These are phyloP conservation scores for Psittacula echo DNA, from an alignment of 2,797 vertebrate species.

Conservation along the genomic window DNA sequence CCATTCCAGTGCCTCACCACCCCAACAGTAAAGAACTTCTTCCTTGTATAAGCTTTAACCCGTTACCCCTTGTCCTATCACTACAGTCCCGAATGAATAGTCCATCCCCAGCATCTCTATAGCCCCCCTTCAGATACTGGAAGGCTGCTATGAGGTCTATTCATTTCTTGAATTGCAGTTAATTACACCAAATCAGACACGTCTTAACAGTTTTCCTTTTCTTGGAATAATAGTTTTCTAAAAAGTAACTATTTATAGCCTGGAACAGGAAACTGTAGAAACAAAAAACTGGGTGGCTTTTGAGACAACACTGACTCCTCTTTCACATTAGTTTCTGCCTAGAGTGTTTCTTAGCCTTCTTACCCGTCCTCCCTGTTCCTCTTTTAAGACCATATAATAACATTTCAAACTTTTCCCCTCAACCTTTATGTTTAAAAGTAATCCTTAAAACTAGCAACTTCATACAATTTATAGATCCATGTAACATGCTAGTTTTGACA, in stretches of 20 bases:
- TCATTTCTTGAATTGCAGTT: not conserved
- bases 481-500: rapidly evolving
- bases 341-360: not conserved
- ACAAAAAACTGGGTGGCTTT: not conserved
- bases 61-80: no score
- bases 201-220: not conserved
- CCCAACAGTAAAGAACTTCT: no score
- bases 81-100: no score
- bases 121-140: no score
- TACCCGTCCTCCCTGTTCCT: not conserved
- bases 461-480: rapidly evolving
- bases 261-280: not conserved
- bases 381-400: not conserved
- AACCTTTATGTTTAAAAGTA: not conserved
- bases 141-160: no score
- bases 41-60: no score
- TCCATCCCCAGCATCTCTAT: no score
- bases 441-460: not conserved
- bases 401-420: not conserved
- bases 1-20: no score
- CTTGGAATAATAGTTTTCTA: not conserved
- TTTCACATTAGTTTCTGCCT: not conserved
- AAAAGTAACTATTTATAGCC: not conserved
- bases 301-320: not conserved
- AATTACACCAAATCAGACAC: not conserved